These are phyloP conservation scores for Agelastica alni DNA, from an alignment of 2,888 invertebrate genomes.

Conservation along the genomic window DNA sequence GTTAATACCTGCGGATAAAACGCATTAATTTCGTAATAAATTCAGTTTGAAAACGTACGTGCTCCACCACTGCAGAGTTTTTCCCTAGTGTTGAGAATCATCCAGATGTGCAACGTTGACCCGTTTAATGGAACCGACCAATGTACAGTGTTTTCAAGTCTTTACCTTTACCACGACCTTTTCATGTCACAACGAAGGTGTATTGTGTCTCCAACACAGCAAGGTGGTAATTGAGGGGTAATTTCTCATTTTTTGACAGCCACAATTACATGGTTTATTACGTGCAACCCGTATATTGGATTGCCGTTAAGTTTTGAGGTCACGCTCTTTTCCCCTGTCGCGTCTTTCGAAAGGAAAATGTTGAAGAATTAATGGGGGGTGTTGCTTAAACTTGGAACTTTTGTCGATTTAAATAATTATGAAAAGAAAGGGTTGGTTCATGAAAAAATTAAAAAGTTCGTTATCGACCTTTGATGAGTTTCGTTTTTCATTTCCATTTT, in stretches of 20 bases:
- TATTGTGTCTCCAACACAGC: constrained; percentile 12
- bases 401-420: too few relatives aligned
- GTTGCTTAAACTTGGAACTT: constrained; percentile 1
- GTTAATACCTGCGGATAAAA: too few relatives aligned
- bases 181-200: constrained; percentile 4
- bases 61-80: not conserved
- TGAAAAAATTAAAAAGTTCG: too few relatives aligned
- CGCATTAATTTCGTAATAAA: too few relatives aligned
- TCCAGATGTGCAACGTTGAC: constrained; percentile 50
- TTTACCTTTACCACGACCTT: constrained; percentile 36
- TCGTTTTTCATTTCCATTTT: too few relatives aligned
- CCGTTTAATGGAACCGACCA: constrained; percentile 51
- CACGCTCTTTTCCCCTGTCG: not conserved
- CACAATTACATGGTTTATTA: constrained; percentile 17
- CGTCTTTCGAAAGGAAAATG: not conserved
- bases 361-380: constrained; percentile 4
- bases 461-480: too few relatives aligned
- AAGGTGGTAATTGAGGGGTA: constrained; percentile 13
- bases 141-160: constrained; percentile 45
- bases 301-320: constrained; percentile 7
- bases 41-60: too few relatives aligned
- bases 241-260: constrained; percentile 19
- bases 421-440: too few relatives aligned
- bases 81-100: constrained; percentile 40
- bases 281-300: not conserved